phyloP scores from a whole-genome alignment of 2,888 invertebrate genomes.

The Erebia aethiops region DNA sequence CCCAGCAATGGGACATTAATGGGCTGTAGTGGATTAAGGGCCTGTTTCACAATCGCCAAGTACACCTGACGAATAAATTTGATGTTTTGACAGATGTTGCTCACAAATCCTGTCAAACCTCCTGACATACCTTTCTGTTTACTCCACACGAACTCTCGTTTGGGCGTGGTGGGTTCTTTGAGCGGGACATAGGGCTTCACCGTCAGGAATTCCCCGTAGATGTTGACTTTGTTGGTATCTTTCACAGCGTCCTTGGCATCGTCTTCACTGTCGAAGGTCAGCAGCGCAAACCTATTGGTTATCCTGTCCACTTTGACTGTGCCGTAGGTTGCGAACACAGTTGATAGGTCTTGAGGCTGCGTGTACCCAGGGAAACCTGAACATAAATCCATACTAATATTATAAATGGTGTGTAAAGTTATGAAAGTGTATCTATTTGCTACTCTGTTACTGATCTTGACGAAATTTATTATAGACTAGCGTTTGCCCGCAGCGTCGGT shows the following conservation, averaged over 20 bases:
- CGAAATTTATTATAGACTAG: too few species aligned
- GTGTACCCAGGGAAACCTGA: slow-evolving; percentile 65
- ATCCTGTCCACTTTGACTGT: slow-evolving; percentile 50
- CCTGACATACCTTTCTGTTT: slow-evolving; percentile 53
- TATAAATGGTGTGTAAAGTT: too few species aligned
- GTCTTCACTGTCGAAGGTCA: slow-evolving; percentile 46
- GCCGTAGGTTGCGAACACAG: slow-evolving; percentile 56
- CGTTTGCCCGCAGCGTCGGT: too few species aligned
- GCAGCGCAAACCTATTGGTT: slow-evolving; percentile 45
- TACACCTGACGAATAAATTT: too few species aligned
- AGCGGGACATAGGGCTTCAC: slow-evolving; percentile 47
- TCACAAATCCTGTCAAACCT: too few species aligned
- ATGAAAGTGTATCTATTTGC: too few species aligned
- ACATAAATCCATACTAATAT: slow-evolving; percentile 18
- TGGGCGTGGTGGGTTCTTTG: slow-evolving; percentile 42
- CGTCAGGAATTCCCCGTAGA: slow-evolving; percentile 61
- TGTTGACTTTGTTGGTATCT: slow-evolving; percentile 47
- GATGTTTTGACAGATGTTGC: too few species aligned
- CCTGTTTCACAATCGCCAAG: too few species aligned
- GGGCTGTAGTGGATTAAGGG: too few species aligned
- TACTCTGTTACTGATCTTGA: too few species aligned
- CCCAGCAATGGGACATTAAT: too few species aligned
- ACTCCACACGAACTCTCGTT: slow-evolving; percentile 46
- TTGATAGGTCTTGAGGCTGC: slow-evolving; percentile 55
- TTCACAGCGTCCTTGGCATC: slow-evolving; percentile 50